These are phyloP conservation scores for Peromyscus melanophrys DNA, from an alignment of 2,797 vertebrate genomes.

Conservation along the genomic window DNA sequence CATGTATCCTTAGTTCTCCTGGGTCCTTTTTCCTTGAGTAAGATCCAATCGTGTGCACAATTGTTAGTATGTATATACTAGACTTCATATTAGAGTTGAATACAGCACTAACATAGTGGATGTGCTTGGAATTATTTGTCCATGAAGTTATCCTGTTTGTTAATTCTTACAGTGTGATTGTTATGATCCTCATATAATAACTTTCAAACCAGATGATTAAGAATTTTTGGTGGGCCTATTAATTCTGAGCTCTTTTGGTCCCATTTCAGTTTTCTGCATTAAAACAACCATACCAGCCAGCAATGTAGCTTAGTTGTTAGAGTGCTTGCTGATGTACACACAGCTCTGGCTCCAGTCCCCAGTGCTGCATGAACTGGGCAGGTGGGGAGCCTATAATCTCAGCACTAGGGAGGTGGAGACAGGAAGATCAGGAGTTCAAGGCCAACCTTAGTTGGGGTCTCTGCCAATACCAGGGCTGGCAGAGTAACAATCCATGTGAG, in stretches of 20 bases:
- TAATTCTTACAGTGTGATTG: constrained; percentile 48
- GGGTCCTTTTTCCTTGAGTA: constrained; percentile 12
- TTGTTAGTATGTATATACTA: constrained; percentile 21
- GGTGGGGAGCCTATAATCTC: too few species aligned
- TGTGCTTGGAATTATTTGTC: constrained; percentile 42
- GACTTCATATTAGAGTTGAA: constrained; percentile 23
- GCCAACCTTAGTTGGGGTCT: background rate
- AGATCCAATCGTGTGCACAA: constrained; percentile 4
- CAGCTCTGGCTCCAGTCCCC: background rate
- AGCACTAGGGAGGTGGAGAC: background rate
- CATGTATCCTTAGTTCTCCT: background rate
- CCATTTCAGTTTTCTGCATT: constrained; percentile 37
- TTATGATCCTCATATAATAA: constrained; percentile 42
- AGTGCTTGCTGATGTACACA: background rate
- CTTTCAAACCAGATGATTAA: constrained; percentile 7
- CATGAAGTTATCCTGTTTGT: background rate
- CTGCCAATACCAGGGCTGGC: too few species aligned
- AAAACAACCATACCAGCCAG: background rate
- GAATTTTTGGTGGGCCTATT: constrained; percentile 4
- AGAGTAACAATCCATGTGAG: background rate
- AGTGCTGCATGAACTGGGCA: background rate
- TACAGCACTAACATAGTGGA: constrained; percentile 5
- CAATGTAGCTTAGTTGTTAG: background rate
- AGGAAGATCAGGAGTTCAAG: background rate
- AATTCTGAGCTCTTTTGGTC: background rate